Base-by-base conservation (phyloP, 2,797 vertebrate genomes). In the Morelia viridis region DNA sequence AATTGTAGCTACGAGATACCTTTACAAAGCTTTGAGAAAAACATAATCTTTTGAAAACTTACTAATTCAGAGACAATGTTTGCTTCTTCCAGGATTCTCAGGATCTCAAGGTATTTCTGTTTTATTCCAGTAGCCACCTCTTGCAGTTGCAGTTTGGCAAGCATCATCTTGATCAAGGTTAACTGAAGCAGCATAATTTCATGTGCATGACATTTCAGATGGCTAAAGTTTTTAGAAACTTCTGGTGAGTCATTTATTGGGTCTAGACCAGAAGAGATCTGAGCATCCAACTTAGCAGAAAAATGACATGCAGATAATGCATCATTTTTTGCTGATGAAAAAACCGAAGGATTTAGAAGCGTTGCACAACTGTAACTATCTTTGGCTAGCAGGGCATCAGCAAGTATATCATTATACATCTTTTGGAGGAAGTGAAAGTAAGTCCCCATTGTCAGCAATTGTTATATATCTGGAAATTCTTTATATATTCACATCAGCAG, bases 151-250 rank as follows among this genome's bases (percentile, higher is more conserved):
- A 96, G 80, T 10, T 94, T 97, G 56, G 89, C 93, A 53, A 93
- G 58, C 87, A 99, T 96, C 96, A 96, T 97, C 65, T 94, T 96
- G 90, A 98, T 93, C 91, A 99, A 95, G 4, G 98, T 98, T 94
- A 99, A 83, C 90, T 97, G 97, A 71, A 98, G 95, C 65, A 98
- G 97, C 15, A 0, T 91, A 28, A 95, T 91, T 58, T 98, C 97
- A 2, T 84, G 92, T 0, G 90, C 87, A 3, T 53, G 60, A 76
- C 94, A 92, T 0, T 64, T 31, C 19, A 11, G 88, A 68, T 90
- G 84, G 90, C 41, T 92, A 89, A 64, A 46, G 53, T 94, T 95
- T 89, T 94, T 93, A 92, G 92, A 95, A 86, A 71, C 92, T 5
- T 7, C 10, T 24, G 90, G 94, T 46, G 85, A 0, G 11, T 93